Evolutionary conservation across 2,797 vertebrate genomes (phyloP).

Genomic region (Sebastes kiyomatsui): DNA sequence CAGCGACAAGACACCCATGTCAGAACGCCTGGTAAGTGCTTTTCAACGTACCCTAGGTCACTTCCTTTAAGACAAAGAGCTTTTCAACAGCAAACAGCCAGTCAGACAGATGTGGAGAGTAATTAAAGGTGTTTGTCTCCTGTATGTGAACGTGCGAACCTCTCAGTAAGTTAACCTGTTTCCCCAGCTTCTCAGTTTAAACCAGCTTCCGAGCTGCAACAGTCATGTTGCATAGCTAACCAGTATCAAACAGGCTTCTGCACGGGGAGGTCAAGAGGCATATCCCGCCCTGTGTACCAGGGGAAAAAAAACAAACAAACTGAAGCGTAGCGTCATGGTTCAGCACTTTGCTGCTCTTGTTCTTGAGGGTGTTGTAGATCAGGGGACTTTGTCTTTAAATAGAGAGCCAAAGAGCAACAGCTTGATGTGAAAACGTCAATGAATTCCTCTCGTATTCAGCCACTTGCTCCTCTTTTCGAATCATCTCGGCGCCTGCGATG

Average conservation of each 20-base stretch:
- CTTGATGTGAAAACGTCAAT: constrained; percentile 24
- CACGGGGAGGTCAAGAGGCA: constrained; percentile 29
- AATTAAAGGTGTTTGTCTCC: constrained; percentile 6
- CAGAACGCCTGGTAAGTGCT: constrained; percentile 93
- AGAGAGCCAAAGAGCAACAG: constrained; percentile 40
- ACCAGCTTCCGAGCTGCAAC: constrained; percentile 41
- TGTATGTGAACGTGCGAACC: constrained; percentile 19
- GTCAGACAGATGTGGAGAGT: not conserved
- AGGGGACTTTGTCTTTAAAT: constrained; percentile 39
- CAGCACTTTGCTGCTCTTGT: constrained; percentile 14
- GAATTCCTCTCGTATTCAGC: constrained; percentile 23
- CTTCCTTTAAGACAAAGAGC: not conserved
- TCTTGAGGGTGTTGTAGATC: constrained; percentile 30
- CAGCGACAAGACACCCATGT: constrained; percentile 97
- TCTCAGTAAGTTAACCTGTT: constrained; percentile 19
- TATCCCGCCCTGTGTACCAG: not conserved
- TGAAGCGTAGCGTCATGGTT: constrained; percentile 5
- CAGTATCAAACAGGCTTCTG: constrained; percentile 6
- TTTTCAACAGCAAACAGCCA: not conserved
- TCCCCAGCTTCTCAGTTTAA: constrained; percentile 30
- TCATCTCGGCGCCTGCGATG: constrained; percentile 20
- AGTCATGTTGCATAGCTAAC: constrained; percentile 12
- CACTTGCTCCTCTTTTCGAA: constrained; percentile 44
- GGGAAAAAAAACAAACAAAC: not conserved
- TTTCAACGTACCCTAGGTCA: not conserved